These are phyloP conservation scores for Microhierax caerulescens DNA, from an alignment of 2,797 vertebrate species.

Conservation along the genomic window DNA sequence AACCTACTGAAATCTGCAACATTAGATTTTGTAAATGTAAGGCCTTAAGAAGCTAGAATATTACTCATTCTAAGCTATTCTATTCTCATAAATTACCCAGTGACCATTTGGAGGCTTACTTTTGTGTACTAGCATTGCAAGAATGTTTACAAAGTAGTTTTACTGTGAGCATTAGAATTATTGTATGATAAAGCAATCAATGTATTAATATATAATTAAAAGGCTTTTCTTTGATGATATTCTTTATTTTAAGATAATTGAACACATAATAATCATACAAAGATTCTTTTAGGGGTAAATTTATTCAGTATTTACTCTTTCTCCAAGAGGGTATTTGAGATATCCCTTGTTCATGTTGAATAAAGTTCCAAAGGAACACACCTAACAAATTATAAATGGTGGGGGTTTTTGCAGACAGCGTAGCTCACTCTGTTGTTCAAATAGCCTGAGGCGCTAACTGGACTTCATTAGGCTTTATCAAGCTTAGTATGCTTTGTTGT, in stretches of 20 bases:
- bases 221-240: neutral
- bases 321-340: neutral
- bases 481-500: neutral
- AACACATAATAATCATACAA: neutral
- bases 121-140: neutral
- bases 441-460: neutral
- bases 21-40: neutral
- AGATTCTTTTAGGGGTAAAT: neutral
- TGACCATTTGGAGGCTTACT: neutral
- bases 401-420: rapidly evolving
- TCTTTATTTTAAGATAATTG: neutral
- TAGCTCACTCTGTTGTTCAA: neutral
- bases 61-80: neutral
- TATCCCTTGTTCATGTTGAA: neutral
- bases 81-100: neutral
- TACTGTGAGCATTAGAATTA: neutral
- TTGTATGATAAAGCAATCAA: neutral
- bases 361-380: neutral
- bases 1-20: neutral
- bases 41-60: neutral
- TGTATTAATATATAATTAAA: neutral
- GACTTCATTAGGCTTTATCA: neutral
- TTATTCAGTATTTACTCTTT: neutral
- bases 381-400: neutral
- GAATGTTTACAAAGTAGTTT: neutral